A percentile compares a stretch with the other conserved stretches of the same genome.
Evolutionary conservation across 2,888 invertebrate species (phyloP).

Genomic region (Nomada hirtipes): DNA sequence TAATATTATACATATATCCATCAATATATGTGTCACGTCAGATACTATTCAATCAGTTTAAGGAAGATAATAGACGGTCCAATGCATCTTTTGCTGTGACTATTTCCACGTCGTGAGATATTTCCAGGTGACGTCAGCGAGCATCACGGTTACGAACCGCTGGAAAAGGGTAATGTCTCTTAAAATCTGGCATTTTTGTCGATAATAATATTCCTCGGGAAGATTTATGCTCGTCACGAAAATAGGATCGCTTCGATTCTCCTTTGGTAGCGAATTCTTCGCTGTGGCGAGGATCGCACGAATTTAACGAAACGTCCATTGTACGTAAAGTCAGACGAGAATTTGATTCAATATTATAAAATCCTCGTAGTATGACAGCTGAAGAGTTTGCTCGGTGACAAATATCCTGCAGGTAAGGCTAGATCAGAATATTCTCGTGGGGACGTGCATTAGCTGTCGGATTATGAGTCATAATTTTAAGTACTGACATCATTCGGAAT

Average conservation of each 20-base stretch:
- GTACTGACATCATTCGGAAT: too few relatives aligned
- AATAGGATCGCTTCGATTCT: slow-evolving; percentile 37
- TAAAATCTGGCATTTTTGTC: slow-evolving; percentile 50
- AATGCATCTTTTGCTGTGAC: background rate
- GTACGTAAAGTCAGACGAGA: slow-evolving; percentile 22
- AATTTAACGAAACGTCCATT: slow-evolving; percentile 28
- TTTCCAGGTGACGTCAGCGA: slow-evolving; percentile 45
- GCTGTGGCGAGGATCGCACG: background rate
- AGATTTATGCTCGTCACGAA: slow-evolving; percentile 56
- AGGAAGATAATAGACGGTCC: too few relatives aligned
- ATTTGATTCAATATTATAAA: background rate
- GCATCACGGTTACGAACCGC: slow-evolving; percentile 16
- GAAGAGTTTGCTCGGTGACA: background rate
- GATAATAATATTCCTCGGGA: slow-evolving; percentile 53
- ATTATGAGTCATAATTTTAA: background rate
- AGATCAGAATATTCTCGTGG: background rate
- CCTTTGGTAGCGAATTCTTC: background rate
- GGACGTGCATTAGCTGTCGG: background rate
- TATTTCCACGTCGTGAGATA: slow-evolving; percentile 21
- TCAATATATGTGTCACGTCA: too few relatives aligned
- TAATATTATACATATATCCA: too few relatives aligned
- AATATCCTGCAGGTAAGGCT: background rate
- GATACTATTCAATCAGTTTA: too few relatives aligned
- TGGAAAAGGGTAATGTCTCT: slow-evolving; percentile 44
- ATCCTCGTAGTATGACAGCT: background rate